A percentile compares a stretch with the other conserved stretches of the same genome.
Evolutionary conservation across 2,797 vertebrate species (phyloP).

Genomic region (Petrocephalus sullivani): DNA sequence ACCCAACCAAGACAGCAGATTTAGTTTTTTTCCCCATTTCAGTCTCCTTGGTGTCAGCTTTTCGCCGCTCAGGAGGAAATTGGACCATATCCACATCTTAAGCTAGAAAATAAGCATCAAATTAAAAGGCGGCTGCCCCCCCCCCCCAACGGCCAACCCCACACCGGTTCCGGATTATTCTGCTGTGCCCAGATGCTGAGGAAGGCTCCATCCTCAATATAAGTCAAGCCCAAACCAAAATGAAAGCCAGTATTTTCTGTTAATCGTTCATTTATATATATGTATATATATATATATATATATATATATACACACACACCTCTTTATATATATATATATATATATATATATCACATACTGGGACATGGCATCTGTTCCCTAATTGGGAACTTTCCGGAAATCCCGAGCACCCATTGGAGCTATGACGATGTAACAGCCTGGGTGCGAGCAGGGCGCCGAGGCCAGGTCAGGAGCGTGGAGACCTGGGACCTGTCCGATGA

Average conservation of each 20-base stretch:
- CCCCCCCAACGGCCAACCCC: background rate
- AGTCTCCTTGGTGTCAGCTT: constrained; percentile 3
- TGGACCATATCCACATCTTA: constrained; percentile 11
- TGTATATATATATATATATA: background rate
- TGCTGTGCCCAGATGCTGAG: background rate
- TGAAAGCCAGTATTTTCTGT: background rate
- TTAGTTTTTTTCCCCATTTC: background rate
- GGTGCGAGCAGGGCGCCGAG: background rate
- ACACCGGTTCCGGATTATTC: background rate
- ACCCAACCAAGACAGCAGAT: background rate
- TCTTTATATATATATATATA: background rate
- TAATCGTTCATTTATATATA: background rate
- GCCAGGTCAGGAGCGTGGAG: background rate
- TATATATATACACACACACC: background rate
- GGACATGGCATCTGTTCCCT: background rate
- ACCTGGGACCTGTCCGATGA: constrained; percentile 12
- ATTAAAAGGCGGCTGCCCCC: background rate
- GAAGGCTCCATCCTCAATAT: background rate
- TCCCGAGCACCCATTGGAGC: background rate
- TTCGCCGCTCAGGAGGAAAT: background rate
- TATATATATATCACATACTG: background rate
- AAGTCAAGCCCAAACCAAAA: background rate
- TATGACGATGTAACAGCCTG: background rate
- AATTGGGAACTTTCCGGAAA: background rate
- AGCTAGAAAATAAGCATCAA: background rate